Evolutionary conservation across 2,888 invertebrate genomes (phyloP), one percentile per base, ranked within the genome.

Genomic region (Ectemnius continuus): DNA sequence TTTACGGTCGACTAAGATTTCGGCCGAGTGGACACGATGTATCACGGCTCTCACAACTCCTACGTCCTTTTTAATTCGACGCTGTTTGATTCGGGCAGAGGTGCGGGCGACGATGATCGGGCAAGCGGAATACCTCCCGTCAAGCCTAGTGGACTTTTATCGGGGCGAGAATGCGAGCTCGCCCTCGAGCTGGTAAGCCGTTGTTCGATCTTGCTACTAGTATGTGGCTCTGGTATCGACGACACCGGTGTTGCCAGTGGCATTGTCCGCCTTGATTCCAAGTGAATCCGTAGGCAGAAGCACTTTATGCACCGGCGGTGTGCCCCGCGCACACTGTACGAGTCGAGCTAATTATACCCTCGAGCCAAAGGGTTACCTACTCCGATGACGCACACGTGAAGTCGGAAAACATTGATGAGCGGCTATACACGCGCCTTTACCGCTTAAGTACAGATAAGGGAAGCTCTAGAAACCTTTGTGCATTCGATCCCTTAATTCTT

Each of bases 401-500:
- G 64, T 79, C 73, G 79, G 78, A 59, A 74, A 81, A 81, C 81
- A 79, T 83, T 70, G 81, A 83, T 78, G 81, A 80, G 75, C 48
- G 52, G 52, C 80, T 80, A 56, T 83, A 80, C 36, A 74, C 70
- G 47, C 36, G 57, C 28, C 56, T 46, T 48, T 56, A 64, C 67
- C 67, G 61, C 28, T 23, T 67, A n/a, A 28, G 57, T n/a, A 57
- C 36, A 52, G 13, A 48, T 26, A 26, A 66, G 14, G 11, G 36
- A 36, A 36, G 36, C 36, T 36, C 36, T 36, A 36, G 36, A 36
- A 36, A 36, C 36, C 36, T 36, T 36, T 36, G 5, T 36, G 36
- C 36, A 8, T 36, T 36, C 36, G 36, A 36, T 36, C 36, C 36
- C 36, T 36, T 36, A 36, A 36, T 11, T 36, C 36, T 36, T 36